Conservation (phyloP, 2,113 vertebrate species). For the Psephotus haematonotus region DNA sequence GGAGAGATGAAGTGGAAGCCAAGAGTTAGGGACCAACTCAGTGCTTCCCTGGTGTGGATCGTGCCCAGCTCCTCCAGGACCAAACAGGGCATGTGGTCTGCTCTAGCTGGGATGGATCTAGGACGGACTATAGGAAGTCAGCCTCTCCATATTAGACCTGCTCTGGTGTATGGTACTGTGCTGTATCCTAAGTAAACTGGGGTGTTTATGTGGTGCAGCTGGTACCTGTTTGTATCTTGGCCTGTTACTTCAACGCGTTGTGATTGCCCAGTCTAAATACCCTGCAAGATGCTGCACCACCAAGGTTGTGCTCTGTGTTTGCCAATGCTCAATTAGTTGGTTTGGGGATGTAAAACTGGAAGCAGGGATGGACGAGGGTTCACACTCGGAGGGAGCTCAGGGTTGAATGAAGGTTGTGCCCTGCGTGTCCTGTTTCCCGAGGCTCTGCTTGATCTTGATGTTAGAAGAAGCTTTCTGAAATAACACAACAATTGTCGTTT, state of each 20-base stretch:
- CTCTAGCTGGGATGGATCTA: background rate
- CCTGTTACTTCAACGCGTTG: fast-evolving
- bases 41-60: fast-evolving
- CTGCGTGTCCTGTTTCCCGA: fast-evolving
- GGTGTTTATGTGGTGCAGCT: fast-evolving
- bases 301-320: fast-evolving
- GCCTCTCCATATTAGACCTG: fast-evolving
- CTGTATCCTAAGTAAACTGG: fast-evolving
- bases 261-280: background rate
- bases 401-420: background rate
- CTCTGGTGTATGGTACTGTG: background rate
- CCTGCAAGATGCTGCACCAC: background rate
- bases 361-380: fast-evolving
- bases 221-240: background rate
- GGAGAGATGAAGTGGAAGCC: background rate
- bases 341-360: background rate
- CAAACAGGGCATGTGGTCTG: fast-evolving
- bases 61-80: background rate
- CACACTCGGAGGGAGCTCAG: background rate
- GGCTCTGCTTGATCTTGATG: constrained; percentile 52
- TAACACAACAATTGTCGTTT: background rate
- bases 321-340: background rate
- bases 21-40: fast-evolving
- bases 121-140: background rate
- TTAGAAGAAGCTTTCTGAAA: constrained; percentile 6